Conservation (phyloP, 2,113 vertebrate species). For the Hoplias malabaricus region DNA sequence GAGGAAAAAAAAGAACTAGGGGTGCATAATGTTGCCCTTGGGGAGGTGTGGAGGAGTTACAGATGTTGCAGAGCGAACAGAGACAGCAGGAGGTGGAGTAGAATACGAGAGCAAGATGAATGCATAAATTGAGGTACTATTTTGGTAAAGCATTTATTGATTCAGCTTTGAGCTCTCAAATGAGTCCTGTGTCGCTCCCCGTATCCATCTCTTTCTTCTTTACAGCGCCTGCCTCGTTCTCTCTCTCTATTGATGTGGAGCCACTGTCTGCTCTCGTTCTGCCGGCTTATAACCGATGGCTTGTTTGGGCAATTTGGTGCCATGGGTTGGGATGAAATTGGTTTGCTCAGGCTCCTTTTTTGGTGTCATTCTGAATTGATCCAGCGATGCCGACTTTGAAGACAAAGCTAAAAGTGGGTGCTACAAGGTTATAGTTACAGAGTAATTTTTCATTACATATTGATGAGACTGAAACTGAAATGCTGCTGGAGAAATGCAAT, state of each 20-base stretch:
- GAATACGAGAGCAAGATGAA: background rate
- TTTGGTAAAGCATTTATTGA: conserved; percentile 38
- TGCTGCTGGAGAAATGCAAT: too few relatives aligned
- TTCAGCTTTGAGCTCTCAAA: conserved; percentile 33
- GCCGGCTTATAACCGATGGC: background rate
- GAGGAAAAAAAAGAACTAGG: background rate
- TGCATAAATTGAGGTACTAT: conserved; percentile 30
- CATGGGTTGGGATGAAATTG: background rate
- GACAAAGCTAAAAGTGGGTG: background rate
- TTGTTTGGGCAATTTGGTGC: background rate
- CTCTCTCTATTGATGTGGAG: conserved; percentile 19
- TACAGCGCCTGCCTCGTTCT: conserved; percentile 7
- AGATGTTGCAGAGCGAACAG: background rate
- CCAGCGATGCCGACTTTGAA: background rate
- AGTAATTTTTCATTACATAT: background rate
- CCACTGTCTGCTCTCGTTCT: conserved; percentile 8
- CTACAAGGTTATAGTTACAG: background rate
- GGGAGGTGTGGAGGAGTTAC: background rate
- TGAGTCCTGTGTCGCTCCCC: conserved; percentile 7
- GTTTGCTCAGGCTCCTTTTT: background rate
- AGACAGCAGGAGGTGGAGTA: background rate
- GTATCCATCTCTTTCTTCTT: background rate
- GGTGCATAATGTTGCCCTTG: background rate
- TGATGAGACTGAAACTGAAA: too few relatives aligned
- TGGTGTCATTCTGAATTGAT: background rate